Conservation (phyloP, 2,113 vertebrate species). For the Paracanthobrama guichenoti region DNA sequence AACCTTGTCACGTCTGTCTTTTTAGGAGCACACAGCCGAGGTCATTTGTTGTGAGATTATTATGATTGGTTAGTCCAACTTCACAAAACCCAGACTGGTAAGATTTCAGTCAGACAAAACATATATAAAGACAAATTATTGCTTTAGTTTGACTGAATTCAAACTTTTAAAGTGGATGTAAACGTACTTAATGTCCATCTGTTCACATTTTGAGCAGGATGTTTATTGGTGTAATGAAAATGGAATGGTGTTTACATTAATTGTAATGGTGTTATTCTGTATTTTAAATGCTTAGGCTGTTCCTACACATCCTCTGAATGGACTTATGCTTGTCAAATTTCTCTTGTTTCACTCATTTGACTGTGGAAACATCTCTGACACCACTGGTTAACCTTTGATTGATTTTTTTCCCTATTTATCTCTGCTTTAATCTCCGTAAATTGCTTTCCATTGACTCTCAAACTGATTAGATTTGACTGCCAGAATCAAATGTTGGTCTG, state of each 20-base stretch:
- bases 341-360: neutral
- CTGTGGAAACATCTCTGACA: conserved; percentile 12
- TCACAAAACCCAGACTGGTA: neutral
- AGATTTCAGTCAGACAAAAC: neutral
- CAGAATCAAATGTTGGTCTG: neutral
- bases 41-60: neutral
- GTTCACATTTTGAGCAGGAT: neutral
- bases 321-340: neutral
- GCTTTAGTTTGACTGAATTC: neutral
- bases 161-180: neutral
- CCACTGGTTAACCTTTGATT: neutral
- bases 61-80: neutral
- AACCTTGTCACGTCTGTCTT: neutral
- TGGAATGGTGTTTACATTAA: no score
- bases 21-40: neutral
- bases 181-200: neutral
- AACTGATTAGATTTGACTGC: conserved; percentile 15
- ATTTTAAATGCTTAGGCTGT: neutral
- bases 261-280: neutral
- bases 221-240: conserved; percentile 28
- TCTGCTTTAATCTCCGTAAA: conserved; percentile 10
- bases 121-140: neutral
- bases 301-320: neutral
- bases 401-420: conserved; percentile 15
- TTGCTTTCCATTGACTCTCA: conserved; percentile 14